A percentile compares a stretch with the other conserved stretches of the same genome.
Conservation (phyloP, 2,888 invertebrate genomes). For the Scaptomyza flava region DNA sequence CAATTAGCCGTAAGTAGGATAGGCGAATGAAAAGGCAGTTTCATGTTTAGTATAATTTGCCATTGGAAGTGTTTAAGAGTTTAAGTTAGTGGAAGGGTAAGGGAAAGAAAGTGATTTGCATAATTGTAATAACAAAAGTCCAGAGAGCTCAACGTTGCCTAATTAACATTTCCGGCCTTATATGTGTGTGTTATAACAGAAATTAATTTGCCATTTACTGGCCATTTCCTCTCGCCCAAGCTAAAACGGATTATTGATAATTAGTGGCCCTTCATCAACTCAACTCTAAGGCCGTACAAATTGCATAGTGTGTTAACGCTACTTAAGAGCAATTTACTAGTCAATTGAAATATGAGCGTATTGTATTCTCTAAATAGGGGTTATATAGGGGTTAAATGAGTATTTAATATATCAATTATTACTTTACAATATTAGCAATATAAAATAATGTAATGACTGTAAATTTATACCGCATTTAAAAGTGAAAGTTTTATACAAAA, state of each 20-base stretch:
- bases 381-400: not conserved
- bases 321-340: constrained; percentile 14
- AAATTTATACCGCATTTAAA: too few species aligned
- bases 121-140: constrained; percentile 9
- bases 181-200: constrained; percentile 21
- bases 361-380: not conserved
- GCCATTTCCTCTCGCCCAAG: constrained; percentile 25
- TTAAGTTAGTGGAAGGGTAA: not conserved
- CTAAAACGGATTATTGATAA: constrained; percentile 54
- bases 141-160: constrained; percentile 9
- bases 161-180: constrained; percentile 37
- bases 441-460: not conserved
- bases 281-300: constrained; percentile 2
- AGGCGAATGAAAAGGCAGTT: constrained; percentile 28
- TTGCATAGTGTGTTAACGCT: constrained; percentile 16
- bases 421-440: not conserved
- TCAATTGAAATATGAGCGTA: constrained; percentile 1
- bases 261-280: constrained; percentile 43
- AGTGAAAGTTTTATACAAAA: too few species aligned
- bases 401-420: not conserved
- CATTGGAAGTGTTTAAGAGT: constrained; percentile 34
- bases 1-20: constrained; percentile 44
- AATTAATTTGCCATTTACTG: constrained; percentile 42
- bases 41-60: constrained; percentile 27
- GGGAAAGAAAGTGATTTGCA: constrained; percentile 37